Base-by-base conservation (phyloP, 64 coral and sea anemone species). In the Astreopora myriophthalma region DNA sequence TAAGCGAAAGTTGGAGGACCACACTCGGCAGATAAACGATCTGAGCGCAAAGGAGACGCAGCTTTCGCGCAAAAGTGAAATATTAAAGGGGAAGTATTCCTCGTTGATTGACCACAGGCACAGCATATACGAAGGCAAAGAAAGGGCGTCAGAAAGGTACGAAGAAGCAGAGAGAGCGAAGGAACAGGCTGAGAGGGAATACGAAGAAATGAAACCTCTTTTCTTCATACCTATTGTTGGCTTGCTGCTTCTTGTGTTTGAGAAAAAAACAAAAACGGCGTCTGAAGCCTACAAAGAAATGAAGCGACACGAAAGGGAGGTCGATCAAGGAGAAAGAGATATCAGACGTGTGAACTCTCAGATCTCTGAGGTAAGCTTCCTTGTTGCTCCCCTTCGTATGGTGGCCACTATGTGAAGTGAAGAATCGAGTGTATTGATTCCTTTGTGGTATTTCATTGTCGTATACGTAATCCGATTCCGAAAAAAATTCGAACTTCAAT, bases 11-110 rank as follows among this genome's bases (percentile, higher is more conserved):
- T 70, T 44, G 1, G 90, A 86, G 31, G 20, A 46, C 12, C 58
- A 86, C 14, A 86, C 83, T 26, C n/a, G 35, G 3, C 24, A 92
- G 19, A 78, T 92, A 14, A 90, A 90, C 78, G 36, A 65, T 20
- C 38, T 90, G n/a, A 13, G 26, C 31, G 38, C 44, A 13, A 48
- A 24, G 52, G 60, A 57, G 24, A 22, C 12, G 22, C 9, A 42
- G 32, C 55, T 79, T 26, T 80, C 63, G 48, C 61, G 16, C 17
- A 40, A 36, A 46, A 67, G 35, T 16, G 31, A 64, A 49, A 24
- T 22, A 28, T 24, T 46, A 29, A 14, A 42, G 30, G 4, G n/a
- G 4, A 79, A 80, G 30, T 48, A 37, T 44, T 61, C 61, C 34
- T 30, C 35, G 37, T 26, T 40, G 13, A 65, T 6, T n/a, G 69